Evolutionary conservation across 2,888 invertebrate genomes (phyloP).

Genomic region (Pristionchus arcanus): DNA sequence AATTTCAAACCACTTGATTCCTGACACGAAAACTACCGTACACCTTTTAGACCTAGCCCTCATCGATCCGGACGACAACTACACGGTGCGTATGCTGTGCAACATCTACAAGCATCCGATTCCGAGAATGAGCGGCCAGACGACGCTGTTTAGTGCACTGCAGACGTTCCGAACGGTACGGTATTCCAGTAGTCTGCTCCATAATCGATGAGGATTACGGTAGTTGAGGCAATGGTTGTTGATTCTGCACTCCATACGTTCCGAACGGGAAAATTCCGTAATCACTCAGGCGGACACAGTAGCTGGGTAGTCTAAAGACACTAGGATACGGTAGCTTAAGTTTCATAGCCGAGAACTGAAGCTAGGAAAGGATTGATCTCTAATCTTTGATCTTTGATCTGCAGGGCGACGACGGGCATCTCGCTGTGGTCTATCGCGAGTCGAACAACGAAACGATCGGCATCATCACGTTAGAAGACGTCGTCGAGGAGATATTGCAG

Average conservation of each 20-base stretch:
- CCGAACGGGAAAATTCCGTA: no score
- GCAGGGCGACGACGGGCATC: slow-evolving; percentile 51
- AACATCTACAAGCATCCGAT: slow-evolving; percentile 55
- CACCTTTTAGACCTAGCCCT: slow-evolving; percentile 49
- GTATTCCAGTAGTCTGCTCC: neutral
- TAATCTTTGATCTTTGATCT: slow-evolving; percentile 17
- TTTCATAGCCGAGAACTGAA: no score
- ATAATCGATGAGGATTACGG: no score
- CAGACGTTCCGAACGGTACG: slow-evolving; percentile 41
- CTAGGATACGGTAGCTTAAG: no score
- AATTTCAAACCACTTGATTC: neutral
- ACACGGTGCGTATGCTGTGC: slow-evolving; percentile 50
- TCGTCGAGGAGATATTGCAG: slow-evolving; percentile 55
- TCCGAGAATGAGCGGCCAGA: neutral
- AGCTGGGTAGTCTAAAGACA: no score
- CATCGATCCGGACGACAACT: slow-evolving; percentile 54
- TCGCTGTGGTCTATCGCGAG: slow-evolving; percentile 18
- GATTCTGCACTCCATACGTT: no score
- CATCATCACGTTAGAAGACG: slow-evolving; percentile 54
- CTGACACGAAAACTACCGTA: neutral
- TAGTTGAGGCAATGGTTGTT: no score
- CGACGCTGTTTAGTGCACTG: slow-evolving; percentile 39
- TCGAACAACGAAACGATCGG: neutral
- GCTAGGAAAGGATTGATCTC: neutral
- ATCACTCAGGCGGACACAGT: no score